phyloP scores from a whole-genome alignment of 2,113 vertebrate species.

The Oryzias javanicus region DNA sequence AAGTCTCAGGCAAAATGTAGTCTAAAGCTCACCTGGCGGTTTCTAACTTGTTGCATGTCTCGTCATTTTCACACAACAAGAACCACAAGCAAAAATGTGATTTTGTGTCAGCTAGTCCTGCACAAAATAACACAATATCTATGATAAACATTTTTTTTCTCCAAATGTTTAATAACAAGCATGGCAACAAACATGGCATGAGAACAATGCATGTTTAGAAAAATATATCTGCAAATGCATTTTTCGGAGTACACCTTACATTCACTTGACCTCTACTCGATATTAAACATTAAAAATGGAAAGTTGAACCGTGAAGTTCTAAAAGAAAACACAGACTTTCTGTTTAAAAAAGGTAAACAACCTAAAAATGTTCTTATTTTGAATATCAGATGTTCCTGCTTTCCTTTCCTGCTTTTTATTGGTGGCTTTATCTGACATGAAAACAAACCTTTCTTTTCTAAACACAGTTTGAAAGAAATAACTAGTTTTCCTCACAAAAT shows the following conservation, averaged over 20 bases:
- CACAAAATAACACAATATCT: constrained; percentile 52
- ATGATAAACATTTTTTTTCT: constrained; percentile 42
- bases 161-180: constrained; percentile 75
- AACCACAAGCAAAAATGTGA: too few relatives aligned
- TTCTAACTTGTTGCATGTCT: too few relatives aligned
- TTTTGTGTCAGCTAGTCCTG: constrained; percentile 12
- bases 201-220: constrained; percentile 74
- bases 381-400: constrained; percentile 11
- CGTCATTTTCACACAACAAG: too few relatives aligned
- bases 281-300: constrained; percentile 68
- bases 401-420: neutral
- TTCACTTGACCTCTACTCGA: constrained; percentile 62
- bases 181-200: constrained; percentile 67
- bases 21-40: too few relatives aligned
- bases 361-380: constrained; percentile 43
- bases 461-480: constrained; percentile 2
- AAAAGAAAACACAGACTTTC: constrained; percentile 43
- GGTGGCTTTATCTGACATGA: constrained; percentile 27
- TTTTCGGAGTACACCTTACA: constrained; percentile 69
- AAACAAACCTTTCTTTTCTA: constrained; percentile 17
- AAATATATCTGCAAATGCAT: constrained; percentile 77
- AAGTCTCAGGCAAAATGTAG: too few relatives aligned
- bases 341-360: constrained; percentile 42
- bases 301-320: constrained; percentile 25
- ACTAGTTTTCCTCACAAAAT: neutral